Evolutionary conservation across 2,113 vertebrate genomes (phyloP), one percentile per base, ranked within the genome.

Genomic region (Brachyhypopomus gauderio): DNA sequence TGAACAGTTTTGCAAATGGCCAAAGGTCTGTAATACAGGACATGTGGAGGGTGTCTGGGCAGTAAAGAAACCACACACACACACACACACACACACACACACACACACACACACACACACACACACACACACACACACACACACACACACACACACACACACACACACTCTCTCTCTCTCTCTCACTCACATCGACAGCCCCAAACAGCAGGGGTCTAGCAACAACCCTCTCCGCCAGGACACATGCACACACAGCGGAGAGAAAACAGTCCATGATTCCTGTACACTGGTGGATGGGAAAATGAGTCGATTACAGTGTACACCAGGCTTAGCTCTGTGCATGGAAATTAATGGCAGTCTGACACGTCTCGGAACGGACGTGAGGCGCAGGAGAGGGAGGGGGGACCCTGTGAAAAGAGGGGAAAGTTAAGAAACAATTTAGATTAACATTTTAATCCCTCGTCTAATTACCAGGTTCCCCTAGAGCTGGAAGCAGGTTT

Each of bases 401-500:
- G 20, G 14, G n/a, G 11, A 4, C 0, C 14, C 19, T 6, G 23
- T 34, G 81, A 83, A 87, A 87, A 81, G 86, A 84, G 88, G 79
- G 78, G 60, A 81, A 86, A 88, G 84, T 87, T 84, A 86, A 86
- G 87, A 92, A 88, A 92, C 89, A 84, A 92, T 93, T 93, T 89
- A 90, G 91, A 93, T 92, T 91, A 92, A 87, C 80, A 91, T 90
- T 86, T 89, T 91, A 92, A 93, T 92, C 90, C 91, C 90, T 92
- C 89, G 66, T 87, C 84, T 88, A 92, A 93, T 94, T 92, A 93
- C 84, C 78, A 83, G 86, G 87, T 89, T 86, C 78, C 88, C 90
- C 90, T 83, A 25, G 60, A 87, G 90, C 89, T 87, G 86, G 83
- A 89, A 89, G 72, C 79, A 83, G 82, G 85, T 88, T 85, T 90